A percentile compares a stretch with the other conserved stretches of the same genome.
phyloP scores from a whole-genome alignment of 2,888 invertebrate genomes.

The Vanessa cardui region DNA sequence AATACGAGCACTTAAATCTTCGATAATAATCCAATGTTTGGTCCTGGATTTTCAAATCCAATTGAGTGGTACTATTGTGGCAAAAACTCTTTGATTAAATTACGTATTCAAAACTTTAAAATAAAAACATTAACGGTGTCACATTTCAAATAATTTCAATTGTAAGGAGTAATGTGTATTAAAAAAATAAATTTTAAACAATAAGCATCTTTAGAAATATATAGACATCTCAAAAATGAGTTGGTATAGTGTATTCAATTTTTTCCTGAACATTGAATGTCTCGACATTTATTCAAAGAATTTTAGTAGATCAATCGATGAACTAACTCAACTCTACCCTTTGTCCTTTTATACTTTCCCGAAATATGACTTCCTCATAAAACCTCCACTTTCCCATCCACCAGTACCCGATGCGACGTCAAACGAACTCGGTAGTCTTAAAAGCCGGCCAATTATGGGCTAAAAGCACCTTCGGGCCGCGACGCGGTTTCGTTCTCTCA shows the following conservation, averaged over 20 bases:
- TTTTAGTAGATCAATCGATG: not conserved
- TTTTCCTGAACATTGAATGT: too few species aligned
- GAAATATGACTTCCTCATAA: constrained; percentile 29
- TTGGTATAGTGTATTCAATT: too few species aligned
- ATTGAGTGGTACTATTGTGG: constrained; percentile 39
- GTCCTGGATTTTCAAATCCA: constrained; percentile 44
- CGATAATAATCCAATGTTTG: constrained; percentile 44
- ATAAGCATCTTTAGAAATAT: too few species aligned
- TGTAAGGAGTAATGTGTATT: too few species aligned
- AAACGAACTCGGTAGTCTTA: constrained; percentile 80
- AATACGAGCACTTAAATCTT: constrained; percentile 44
- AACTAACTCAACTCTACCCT: not conserved
- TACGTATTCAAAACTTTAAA: constrained; percentile 7
- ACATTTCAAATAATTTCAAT: too few species aligned
- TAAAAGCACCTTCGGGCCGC: constrained; percentile 81
- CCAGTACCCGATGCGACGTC: constrained; percentile 62
- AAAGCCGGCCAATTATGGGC: constrained; percentile 82
- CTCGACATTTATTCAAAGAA: not conserved
- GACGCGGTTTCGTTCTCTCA: constrained; percentile 73
- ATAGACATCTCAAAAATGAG: too few species aligned
- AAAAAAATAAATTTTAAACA: too few species aligned
- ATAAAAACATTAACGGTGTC: not conserved
- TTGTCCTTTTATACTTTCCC: constrained; percentile 17
- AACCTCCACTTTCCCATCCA: constrained; percentile 49
- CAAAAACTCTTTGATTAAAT: constrained; percentile 29